Percentiles rank a stretch among this genome's conserved stretches.
Evolutionary conservation across 2,888 invertebrate species (phyloP).

Genomic region (Gerosis bhagava): DNA sequence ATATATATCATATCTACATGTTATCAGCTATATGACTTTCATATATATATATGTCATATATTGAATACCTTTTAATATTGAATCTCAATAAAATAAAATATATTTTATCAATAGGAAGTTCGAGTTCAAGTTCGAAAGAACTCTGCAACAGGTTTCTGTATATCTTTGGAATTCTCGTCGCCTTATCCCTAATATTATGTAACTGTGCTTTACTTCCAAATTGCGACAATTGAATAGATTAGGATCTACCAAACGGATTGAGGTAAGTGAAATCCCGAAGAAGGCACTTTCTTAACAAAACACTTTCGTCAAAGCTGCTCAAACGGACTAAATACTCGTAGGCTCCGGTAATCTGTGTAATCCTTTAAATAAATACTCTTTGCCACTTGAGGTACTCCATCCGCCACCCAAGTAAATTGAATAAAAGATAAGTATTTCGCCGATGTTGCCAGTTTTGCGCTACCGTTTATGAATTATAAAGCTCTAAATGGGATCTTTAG

Average conservation of each 20-base stretch:
- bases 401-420: conserved; percentile 56
- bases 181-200: conserved; percentile 13
- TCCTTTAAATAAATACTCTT: conserved; percentile 70
- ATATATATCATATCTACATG: too few relatives aligned
- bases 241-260: conserved; percentile 18
- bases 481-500: conserved; percentile 25
- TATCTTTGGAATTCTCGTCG: too few relatives aligned
- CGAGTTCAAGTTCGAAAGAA: too few relatives aligned
- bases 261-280: conserved; percentile 18
- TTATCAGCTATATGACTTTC: too few relatives aligned
- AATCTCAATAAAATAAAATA: too few relatives aligned
- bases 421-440: conserved; percentile 26
- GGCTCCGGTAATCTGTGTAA: conserved; percentile 60
- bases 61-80: too few relatives aligned
- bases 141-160: too few relatives aligned
- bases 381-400: conserved; percentile 49
- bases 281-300: conserved; percentile 48
- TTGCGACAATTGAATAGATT: conserved; percentile 25
- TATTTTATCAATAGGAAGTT: too few relatives aligned
- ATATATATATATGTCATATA: too few relatives aligned
- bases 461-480: conserved; percentile 36
- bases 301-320: conserved; percentile 42
- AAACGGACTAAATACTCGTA: conserved; percentile 44
- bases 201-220: conserved; percentile 11
- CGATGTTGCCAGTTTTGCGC: conserved; percentile 44